phyloP scores from a whole-genome alignment of 2,113 vertebrate species.

The Clinocottus analis region DNA sequence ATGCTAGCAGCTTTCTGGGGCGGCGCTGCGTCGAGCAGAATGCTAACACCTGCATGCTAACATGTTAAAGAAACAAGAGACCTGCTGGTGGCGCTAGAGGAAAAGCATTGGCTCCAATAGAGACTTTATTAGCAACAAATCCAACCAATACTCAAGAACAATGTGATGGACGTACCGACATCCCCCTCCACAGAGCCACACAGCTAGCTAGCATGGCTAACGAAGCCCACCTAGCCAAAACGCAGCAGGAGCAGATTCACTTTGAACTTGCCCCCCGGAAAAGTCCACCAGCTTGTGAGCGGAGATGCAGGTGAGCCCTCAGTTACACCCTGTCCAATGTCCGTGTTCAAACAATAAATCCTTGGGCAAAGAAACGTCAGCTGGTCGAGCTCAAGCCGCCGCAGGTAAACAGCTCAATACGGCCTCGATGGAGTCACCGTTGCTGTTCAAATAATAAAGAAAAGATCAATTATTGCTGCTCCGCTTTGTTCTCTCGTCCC shows the following conservation, averaged over 20 bases:
- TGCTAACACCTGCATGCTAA: neutral
- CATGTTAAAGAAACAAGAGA: too few species aligned
- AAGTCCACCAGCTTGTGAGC: neutral
- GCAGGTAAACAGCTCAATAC: constrained; percentile 67
- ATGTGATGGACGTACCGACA: neutral
- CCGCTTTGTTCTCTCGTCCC: constrained; percentile 20
- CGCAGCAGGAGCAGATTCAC: neutral
- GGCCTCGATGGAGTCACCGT: constrained; percentile 55
- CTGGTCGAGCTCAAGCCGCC: constrained; percentile 23
- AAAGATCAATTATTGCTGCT: constrained; percentile 44
- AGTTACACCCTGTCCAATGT: neutral
- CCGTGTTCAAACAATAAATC: constrained; percentile 40
- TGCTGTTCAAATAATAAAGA: constrained; percentile 15
- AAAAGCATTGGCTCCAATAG: neutral
- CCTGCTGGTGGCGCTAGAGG: neutral
- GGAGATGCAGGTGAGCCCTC: constrained; percentile 18
- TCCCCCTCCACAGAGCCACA: neutral
- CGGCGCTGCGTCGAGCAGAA: neutral
- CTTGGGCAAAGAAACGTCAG: constrained; percentile 45
- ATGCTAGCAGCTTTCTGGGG: neutral
- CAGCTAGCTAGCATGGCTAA: too few species aligned
- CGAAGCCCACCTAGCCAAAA: neutral
- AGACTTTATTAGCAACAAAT: neutral
- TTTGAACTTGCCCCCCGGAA: neutral
- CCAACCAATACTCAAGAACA: neutral